These are phyloP conservation scores for Siphlonurus alternatus DNA, from an alignment of 2,888 invertebrate species.

Conservation along the genomic window DNA sequence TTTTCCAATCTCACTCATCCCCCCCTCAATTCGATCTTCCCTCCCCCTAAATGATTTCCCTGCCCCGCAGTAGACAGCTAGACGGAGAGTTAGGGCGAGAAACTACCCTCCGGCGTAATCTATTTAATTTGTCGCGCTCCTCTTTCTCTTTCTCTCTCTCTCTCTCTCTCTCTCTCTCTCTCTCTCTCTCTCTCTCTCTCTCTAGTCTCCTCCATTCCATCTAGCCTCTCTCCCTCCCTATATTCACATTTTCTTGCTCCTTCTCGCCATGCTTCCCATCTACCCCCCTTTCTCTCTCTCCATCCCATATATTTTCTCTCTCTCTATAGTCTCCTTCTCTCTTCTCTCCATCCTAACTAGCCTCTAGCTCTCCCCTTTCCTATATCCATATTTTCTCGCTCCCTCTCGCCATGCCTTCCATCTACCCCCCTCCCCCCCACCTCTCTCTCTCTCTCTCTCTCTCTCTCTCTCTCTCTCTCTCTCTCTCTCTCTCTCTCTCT, in stretches of 20 bases:
- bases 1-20: not conserved
- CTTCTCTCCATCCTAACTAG: not conserved
- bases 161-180: not conserved
- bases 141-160: too few species aligned
- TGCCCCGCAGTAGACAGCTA: too few species aligned
- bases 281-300: not conserved
- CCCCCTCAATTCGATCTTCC: not conserved
- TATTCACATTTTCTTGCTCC: not conserved
- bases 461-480: not conserved
- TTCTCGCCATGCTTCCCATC: not conserved
- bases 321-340: not conserved
- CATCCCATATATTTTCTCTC: not conserved
- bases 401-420: not conserved
- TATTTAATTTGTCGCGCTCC: too few species aligned
- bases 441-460: not conserved
- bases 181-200: not conserved
- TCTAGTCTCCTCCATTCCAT: not conserved
- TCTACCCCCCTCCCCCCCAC: not conserved
- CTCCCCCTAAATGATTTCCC: too few species aligned
- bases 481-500: not conserved
- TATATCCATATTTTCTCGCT: not conserved
- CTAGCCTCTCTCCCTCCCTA: not conserved
- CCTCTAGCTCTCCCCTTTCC: not conserved
- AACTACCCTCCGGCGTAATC: too few species aligned
- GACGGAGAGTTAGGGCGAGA: too few species aligned